Evolutionary conservation across 2,888 invertebrate genomes (phyloP).

Genomic region (Megamerina dolium): DNA sequence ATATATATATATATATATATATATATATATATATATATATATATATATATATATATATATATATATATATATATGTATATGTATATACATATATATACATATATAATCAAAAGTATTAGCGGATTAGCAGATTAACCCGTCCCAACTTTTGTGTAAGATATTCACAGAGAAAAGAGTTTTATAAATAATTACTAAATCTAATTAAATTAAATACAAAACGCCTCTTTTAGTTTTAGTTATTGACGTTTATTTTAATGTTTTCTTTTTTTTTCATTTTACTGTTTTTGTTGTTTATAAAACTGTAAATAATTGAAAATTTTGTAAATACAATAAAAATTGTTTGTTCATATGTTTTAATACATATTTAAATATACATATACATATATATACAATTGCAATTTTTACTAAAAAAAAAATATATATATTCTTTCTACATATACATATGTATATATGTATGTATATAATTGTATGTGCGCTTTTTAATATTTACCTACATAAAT

Average conservation of each 20-base stretch:
- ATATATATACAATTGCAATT: constrained; percentile 12
- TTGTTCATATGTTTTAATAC: constrained; percentile 32
- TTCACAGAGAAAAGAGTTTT: constrained; percentile 16
- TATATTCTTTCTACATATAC: no score
- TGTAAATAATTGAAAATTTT: constrained; percentile 48
- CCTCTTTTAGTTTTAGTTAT: constrained; percentile 22
- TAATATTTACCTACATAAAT: no score
- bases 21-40: neutral
- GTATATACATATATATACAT: neutral
- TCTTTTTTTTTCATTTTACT: constrained; percentile 17
- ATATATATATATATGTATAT: no score
- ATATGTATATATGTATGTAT: no score
- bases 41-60: neutral
- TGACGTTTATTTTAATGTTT: constrained; percentile 20
- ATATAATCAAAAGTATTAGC: constrained; percentile 33
- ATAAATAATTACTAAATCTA: constrained; percentile 4
- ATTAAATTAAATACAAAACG: no score
- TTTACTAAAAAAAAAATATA: constrained; percentile 1
- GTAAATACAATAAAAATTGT: constrained; percentile 41
- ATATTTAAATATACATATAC: constrained; percentile 16
- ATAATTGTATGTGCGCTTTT: neutral
- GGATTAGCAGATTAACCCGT: constrained; percentile 50
- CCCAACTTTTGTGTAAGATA: constrained; percentile 41
- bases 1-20: neutral
- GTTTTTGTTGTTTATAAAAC: constrained; percentile 22